phyloP scores from a whole-genome alignment of 2,797 vertebrate genomes.

The Falco concolor region DNA sequence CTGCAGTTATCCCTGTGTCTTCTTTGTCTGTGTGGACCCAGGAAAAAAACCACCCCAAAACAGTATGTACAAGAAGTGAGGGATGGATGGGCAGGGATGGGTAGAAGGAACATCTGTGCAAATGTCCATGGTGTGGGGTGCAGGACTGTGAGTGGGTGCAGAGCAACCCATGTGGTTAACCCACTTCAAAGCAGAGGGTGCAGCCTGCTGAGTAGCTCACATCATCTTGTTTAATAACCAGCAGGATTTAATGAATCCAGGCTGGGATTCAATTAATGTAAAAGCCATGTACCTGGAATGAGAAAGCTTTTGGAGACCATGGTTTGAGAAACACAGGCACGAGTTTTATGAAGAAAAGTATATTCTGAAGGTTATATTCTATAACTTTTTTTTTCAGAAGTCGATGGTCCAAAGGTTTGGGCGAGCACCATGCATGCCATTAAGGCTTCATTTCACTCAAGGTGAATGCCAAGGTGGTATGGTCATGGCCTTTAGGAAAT shows the following conservation, averaged over 20 bases:
- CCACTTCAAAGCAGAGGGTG: background rate
- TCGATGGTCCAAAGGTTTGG: background rate
- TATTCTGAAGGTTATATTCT: background rate
- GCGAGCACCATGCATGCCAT: background rate
- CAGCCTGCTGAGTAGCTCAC: background rate
- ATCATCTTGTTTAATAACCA: background rate
- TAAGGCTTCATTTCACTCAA: background rate
- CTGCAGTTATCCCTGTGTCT: background rate
- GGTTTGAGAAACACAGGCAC: background rate
- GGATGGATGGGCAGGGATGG: background rate
- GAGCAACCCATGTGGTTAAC: background rate
- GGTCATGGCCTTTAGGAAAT: background rate
- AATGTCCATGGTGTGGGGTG: background rate
- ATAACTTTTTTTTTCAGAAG: background rate
- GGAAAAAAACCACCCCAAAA: background rate
- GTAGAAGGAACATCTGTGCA: background rate
- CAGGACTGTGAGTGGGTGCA: background rate
- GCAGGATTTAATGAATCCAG: background rate
- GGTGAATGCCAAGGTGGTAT: background rate
- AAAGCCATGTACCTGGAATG: background rate
- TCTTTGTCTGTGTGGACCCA: background rate
- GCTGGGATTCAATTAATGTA: background rate
- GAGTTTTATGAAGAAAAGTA: background rate
- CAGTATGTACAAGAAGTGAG: rapidly evolving
- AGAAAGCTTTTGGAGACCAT: background rate